phyloP scores from a whole-genome alignment of 2,888 invertebrate genomes.

The Agrochola lychnidis region DNA sequence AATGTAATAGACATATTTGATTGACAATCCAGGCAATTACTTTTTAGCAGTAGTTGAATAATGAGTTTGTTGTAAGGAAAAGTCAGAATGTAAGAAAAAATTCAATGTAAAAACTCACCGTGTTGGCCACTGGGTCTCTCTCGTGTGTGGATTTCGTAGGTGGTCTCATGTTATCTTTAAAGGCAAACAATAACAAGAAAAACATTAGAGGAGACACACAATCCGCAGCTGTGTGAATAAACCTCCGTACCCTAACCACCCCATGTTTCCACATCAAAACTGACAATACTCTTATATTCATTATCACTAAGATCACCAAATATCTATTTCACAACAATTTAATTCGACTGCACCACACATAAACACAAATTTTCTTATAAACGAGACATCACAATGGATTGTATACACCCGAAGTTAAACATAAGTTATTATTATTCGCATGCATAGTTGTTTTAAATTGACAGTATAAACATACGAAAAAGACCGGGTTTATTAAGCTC shows the following conservation, averaged over 20 bases:
- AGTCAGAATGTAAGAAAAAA: not conserved
- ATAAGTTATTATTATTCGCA: conserved; percentile 15
- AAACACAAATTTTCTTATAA: conserved; percentile 11
- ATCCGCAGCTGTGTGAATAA: conserved; percentile 38
- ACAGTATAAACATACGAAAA: conserved; percentile 12
- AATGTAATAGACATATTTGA: not conserved
- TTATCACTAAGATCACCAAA: conserved; percentile 31
- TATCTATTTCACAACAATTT: conserved; percentile 12
- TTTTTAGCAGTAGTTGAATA: not conserved
- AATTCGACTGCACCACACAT: conserved; percentile 2
- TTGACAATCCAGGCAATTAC: not conserved
- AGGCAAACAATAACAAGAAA: conserved; percentile 33
- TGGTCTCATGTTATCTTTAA: conserved; percentile 9
- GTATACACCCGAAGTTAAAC: conserved; percentile 34
- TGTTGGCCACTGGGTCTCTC: conserved; percentile 20
- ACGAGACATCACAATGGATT: conserved; percentile 34
- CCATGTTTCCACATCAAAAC: conserved; percentile 77
- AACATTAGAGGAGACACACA: conserved; percentile 29
- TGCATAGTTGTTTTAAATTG: conserved; percentile 30
- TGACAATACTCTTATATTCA: conserved; percentile 51
- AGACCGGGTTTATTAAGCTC: conserved; percentile 5
- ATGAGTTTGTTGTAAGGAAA: not conserved
- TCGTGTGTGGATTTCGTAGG: accelerated
- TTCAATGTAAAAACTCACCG: conserved; percentile 27
- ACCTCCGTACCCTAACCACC: conserved; percentile 65